Evolutionary conservation across 2,113 vertebrate species (phyloP), one percentile per base, ranked within the genome.

Genomic region (Gasterosteus nipponicus): DNA sequence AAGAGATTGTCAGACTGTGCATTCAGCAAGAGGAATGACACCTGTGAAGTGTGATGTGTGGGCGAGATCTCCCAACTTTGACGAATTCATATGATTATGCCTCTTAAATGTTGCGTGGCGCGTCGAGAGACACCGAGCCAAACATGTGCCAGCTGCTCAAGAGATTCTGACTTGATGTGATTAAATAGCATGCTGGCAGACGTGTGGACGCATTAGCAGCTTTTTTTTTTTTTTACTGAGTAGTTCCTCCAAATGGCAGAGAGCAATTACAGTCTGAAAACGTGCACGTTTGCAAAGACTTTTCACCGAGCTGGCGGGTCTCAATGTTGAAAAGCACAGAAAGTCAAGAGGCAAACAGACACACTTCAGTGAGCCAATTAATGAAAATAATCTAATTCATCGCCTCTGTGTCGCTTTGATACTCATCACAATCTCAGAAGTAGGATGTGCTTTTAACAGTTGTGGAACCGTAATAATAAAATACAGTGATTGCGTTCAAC

Each of bases 381-480:
- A 22, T 31, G 19, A 31, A 31, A 33, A 35, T 62, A 1, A 33
- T 66, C 69, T 35, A 54, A 61, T 56, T 56, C 46, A 8, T 47
- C 31, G 10, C n/a, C 54, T 69, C 75, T 56, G 35, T 62, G 65
- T 57, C 22, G 10, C 16, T n/a, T 22, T 61, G 31, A 53, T 14
- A 4, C 65, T 46, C 31, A n/a, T 31, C 51, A 53, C 42, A 3
- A 44, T 49, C 69, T 31, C 62, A 9, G 65, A 67, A 77, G 44
- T 22, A 75, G 44, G 15, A 22, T 29, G 47, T 64, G 57, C 38
- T 72, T 70, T 71, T 41, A 59, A 80, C 49, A 77, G 65, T 5
- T 22, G 22, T 38, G 75, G 80, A 80, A 73, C 47, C 63, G 44
- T 79, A 72, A 83, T 64, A 49, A 69, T 53, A 29, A 41, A 5